phyloP scores from a whole-genome alignment of 1,140 invertebrate species.

The Papilio helenus region DNA sequence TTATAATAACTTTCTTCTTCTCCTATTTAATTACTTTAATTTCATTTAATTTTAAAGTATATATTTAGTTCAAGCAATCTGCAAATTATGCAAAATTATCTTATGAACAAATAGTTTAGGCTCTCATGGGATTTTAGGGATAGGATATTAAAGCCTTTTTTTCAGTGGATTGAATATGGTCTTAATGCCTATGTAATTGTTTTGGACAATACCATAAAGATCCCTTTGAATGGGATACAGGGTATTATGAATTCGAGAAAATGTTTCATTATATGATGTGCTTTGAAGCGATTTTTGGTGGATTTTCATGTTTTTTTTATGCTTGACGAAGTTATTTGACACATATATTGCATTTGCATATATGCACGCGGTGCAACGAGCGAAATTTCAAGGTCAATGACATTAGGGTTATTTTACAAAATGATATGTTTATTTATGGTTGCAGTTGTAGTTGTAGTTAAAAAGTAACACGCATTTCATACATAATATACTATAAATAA shows the following conservation, averaged over 20 bases:
- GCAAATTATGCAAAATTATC: no score
- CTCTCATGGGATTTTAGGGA: no score
- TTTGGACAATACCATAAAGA: not conserved
- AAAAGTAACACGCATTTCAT: not conserved
- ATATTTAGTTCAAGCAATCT: no score
- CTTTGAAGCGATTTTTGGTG: not conserved
- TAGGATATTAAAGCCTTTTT: no score
- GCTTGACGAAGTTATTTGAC: conserved; percentile 38
- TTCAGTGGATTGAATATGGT: no score
- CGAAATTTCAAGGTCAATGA: conserved; percentile 13
- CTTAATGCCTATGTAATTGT: not conserved
- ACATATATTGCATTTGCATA: conserved; percentile 32
- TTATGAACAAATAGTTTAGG: no score
- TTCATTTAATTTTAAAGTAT: no score
- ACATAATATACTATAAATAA: not conserved
- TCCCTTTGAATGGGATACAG: not conserved
- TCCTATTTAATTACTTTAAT: no score
- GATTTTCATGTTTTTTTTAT: conserved; percentile 37
- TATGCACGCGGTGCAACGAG: conserved; percentile 36
- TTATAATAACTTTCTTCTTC: no score
- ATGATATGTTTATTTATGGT: not conserved
- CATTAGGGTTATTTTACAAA: conserved; percentile 16
- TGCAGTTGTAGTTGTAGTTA: not conserved
- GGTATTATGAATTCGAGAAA: not conserved
- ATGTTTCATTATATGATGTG: not conserved